Percentiles rank a stretch among this genome's conserved stretches.
Evolutionary conservation across 2,888 invertebrate species (phyloP).

Genomic region (Girardia tigrina): DNA sequence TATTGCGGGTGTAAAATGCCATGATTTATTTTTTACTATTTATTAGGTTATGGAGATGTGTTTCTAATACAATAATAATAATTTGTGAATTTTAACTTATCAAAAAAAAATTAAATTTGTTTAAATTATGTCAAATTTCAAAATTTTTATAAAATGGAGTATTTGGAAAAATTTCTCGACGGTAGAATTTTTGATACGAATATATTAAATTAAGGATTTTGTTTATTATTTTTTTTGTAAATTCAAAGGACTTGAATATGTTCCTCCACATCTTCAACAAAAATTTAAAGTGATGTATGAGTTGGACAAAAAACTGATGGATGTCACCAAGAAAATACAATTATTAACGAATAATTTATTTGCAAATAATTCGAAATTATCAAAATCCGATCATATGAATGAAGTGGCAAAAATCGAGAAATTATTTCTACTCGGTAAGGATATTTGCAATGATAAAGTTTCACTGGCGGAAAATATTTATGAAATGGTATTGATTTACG

Average conservation of each 20-base stretch:
- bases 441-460: conserved; percentile 33
- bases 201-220: neutral
- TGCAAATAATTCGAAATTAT: neutral
- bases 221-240: conserved; percentile 24
- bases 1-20: conserved; percentile 15
- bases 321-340: conserved; percentile 14
- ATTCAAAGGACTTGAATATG: conserved; percentile 29
- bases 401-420: conserved; percentile 24
- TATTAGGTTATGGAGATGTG: conserved; percentile 11
- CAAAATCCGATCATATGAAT: neutral
- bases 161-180: conserved; percentile 29
- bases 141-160: conserved; percentile 24
- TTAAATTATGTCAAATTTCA: conserved; percentile 6
- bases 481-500: conserved; percentile 29
- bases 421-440: conserved; percentile 25
- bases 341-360: conserved; percentile 6
- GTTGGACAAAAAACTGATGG: conserved; percentile 20
- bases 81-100: neutral
- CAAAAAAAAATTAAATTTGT: too few species aligned
- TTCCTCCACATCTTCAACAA: conserved; percentile 33
- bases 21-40: conserved; percentile 3
- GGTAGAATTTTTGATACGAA: neutral
- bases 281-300: conserved; percentile 33
- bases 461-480: conserved; percentile 31
- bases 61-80: neutral